These are phyloP conservation scores for Anabas testudineus DNA, from an alignment of 2,797 vertebrate genomes.

Conservation along the genomic window DNA sequence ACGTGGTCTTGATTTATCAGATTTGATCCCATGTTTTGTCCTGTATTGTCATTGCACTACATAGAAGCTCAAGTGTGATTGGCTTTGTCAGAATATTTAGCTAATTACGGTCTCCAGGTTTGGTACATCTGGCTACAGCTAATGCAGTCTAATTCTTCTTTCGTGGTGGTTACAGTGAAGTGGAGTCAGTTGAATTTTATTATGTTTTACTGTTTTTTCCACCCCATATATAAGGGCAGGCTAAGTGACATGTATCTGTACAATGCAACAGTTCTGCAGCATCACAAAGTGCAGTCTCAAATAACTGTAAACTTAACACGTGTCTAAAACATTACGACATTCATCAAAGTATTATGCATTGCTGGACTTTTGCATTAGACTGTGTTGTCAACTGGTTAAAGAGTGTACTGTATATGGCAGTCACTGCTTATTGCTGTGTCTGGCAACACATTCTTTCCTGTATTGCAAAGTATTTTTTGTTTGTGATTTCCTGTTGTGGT, in stretches of 20 bases:
- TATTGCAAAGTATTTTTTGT: background rate
- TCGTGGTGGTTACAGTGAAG: background rate
- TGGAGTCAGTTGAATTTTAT: background rate
- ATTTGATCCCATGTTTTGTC: slow-evolving; percentile 8
- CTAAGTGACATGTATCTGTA: background rate
- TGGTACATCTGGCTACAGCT: background rate
- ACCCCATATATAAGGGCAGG: background rate
- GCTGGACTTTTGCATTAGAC: background rate
- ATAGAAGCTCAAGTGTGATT: slow-evolving; percentile 22
- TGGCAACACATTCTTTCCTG: background rate
- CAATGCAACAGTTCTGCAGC: background rate
- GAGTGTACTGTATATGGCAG: background rate
- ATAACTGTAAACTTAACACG: background rate
- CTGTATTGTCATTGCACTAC: slow-evolving; percentile 51
- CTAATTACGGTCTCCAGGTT: background rate
- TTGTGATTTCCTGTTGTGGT: background rate
- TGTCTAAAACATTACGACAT: background rate
- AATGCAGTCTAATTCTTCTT: background rate
- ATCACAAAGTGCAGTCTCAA: background rate
- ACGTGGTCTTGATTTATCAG: slow-evolving; percentile 3
- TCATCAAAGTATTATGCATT: background rate
- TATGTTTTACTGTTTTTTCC: background rate
- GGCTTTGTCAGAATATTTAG: slow-evolving; percentile 11
- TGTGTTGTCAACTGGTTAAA: background rate
- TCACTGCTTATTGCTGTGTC: background rate